phyloP scores from a whole-genome alignment of 1,140 invertebrate species.

The Anastatus disparis region DNA sequence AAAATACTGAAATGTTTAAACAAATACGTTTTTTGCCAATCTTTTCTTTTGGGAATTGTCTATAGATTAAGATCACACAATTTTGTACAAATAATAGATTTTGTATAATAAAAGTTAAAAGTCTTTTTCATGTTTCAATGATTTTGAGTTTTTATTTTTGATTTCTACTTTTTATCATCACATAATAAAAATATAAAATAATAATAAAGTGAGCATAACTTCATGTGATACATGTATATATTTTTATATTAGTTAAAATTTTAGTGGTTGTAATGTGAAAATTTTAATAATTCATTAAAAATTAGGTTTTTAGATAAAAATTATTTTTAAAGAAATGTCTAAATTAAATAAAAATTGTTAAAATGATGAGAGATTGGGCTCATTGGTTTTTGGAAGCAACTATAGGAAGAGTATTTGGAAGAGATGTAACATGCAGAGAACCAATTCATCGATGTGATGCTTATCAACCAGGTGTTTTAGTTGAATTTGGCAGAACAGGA shows the following conservation, averaged over 20 bases:
- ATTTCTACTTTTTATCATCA: slow-evolving; percentile 7
- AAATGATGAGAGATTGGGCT: slow-evolving; percentile 53
- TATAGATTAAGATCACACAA: slow-evolving; percentile 42
- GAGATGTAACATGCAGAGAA: slow-evolving; percentile 60
- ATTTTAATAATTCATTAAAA: slow-evolving; percentile 1
- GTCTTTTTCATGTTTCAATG: slow-evolving; percentile 40
- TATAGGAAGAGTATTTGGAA: slow-evolving; percentile 59
- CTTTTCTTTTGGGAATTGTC: slow-evolving; percentile 32
- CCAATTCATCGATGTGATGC: slow-evolving; percentile 56
- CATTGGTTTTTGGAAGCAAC: slow-evolving; percentile 57
- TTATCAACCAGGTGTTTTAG: slow-evolving; percentile 59
- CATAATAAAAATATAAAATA: neutral
- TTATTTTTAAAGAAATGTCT: neutral
- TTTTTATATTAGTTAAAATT: slow-evolving; percentile 17
- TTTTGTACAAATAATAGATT: slow-evolving; percentile 57
- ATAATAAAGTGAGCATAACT: slow-evolving; percentile 10
- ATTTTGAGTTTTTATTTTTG: neutral
- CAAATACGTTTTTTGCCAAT: slow-evolving; percentile 21
- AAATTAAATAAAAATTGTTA: neutral
- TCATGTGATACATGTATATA: slow-evolving; percentile 15
- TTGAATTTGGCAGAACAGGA: slow-evolving; percentile 56
- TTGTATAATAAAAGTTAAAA: slow-evolving; percentile 56
- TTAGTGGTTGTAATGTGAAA: neutral
- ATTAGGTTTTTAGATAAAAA: neutral
- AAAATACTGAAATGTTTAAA: slow-evolving; percentile 13